A percentile compares a stretch with the other conserved stretches of the same genome.
Conservation (phyloP, 2,888 invertebrate species). For the Loripinus fragilis region DNA sequence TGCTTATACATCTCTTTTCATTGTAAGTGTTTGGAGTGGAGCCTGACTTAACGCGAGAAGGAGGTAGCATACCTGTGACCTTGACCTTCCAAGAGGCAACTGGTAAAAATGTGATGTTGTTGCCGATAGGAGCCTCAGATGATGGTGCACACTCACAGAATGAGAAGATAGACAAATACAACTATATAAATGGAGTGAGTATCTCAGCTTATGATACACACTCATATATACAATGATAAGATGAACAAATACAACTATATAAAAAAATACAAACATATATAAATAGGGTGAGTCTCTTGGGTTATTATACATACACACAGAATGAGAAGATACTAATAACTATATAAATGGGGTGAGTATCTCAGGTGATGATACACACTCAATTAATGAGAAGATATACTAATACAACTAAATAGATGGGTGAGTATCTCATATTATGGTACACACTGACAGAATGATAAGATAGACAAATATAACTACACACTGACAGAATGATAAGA, state of each 20-base stretch:
- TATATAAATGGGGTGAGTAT: too few relatives aligned
- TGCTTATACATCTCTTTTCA: neutral
- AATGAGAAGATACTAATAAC: too few relatives aligned
- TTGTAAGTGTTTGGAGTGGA: slow-evolving; percentile 91
- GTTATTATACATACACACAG: too few relatives aligned
- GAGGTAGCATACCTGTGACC: slow-evolving; percentile 98
- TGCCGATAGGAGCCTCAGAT: slow-evolving; percentile 97
- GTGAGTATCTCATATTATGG: slow-evolving; percentile 98
- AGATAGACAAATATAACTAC: slow-evolving; percentile 95
- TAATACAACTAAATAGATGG: too few relatives aligned
- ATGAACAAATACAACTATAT: too few relatives aligned
- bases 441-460: slow-evolving; percentile 99
- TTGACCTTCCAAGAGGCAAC: slow-evolving; percentile 94
- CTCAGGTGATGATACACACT: too few relatives aligned
- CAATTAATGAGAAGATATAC: too few relatives aligned
- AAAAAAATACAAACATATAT: too few relatives aligned
- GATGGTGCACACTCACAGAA: slow-evolving; percentile 99
- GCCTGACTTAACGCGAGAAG: slow-evolving; percentile 98
- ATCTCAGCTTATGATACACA: too few relatives aligned
- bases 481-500: too few relatives aligned
- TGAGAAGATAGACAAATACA: slow-evolving; percentile 96
- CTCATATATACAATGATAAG: too few relatives aligned
- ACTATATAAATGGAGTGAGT: slow-evolving; percentile 94
- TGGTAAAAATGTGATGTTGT: slow-evolving; percentile 95
- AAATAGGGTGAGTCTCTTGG: too few relatives aligned